These are phyloP conservation scores for Callopanchax toddi DNA, from an alignment of 2,113 vertebrate genomes.

Conservation along the genomic window DNA sequence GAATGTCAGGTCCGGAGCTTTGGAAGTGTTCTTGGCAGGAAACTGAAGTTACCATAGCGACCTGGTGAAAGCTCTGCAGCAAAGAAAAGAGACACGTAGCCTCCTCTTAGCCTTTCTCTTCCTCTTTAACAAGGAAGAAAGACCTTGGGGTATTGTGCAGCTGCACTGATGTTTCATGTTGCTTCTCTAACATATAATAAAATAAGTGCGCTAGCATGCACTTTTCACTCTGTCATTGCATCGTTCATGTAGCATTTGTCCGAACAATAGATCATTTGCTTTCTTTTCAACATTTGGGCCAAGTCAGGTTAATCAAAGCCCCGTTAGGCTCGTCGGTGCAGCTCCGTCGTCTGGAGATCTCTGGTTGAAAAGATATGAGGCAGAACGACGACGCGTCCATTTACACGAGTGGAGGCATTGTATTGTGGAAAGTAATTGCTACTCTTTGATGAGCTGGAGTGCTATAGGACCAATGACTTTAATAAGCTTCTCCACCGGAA, in stretches of 20 bases:
- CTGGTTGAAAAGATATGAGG: conserved; percentile 47
- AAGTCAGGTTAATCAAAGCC: conserved; percentile 45
- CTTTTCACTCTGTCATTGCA: conserved; percentile 1
- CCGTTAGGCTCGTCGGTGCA: conserved; percentile 41
- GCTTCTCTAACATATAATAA: neutral
- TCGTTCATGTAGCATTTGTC: conserved; percentile 15
- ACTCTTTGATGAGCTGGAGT: conserved; percentile 53
- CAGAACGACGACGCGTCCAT: conserved; percentile 42
- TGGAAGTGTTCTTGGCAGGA: conserved; percentile 70
- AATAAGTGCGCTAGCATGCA: neutral
- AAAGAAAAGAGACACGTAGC: conserved; percentile 20
- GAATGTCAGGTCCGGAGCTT: conserved; percentile 66
- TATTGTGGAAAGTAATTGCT: conserved; percentile 57
- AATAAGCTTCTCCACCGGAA: conserved; percentile 53
- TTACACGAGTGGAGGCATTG: conserved; percentile 39
- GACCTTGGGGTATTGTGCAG: conserved; percentile 61
- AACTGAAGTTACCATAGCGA: conserved; percentile 76
- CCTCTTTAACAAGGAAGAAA: conserved; percentile 10
- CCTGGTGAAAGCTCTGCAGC: conserved; percentile 63
- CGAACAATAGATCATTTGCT: conserved; percentile 12
- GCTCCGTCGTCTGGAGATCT: conserved; percentile 24
- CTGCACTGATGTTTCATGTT: conserved; percentile 14
- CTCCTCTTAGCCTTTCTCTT: conserved; percentile 7
- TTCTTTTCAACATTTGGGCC: conserved; percentile 21
- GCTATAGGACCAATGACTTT: conserved; percentile 50